Conservation (phyloP, 1,140 invertebrate genomes). For the Drosophila nebulosa region DNA sequence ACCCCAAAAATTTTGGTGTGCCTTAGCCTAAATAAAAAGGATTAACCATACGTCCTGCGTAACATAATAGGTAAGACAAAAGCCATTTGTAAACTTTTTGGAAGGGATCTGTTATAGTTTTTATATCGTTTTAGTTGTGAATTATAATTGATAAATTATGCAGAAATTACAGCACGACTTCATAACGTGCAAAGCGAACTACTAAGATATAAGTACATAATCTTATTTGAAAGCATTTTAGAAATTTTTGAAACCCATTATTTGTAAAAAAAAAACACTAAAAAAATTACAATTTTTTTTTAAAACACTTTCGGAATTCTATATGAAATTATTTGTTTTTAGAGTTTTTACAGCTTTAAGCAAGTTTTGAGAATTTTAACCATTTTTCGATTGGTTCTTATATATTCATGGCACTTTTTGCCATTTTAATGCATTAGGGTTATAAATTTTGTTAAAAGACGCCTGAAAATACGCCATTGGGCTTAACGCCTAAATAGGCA, state of each 20-base stretch:
- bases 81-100: background rate
- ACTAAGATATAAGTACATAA: no score
- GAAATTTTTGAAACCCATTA: no score
- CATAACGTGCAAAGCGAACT: no score
- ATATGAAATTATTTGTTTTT: no score
- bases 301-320: no score
- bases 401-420: conserved; percentile 10
- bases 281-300: no score
- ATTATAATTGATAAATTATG: background rate
- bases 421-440: conserved; percentile 31
- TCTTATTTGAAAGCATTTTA: no score
- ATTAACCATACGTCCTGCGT: conserved; percentile 35
- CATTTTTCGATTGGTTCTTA: conserved; percentile 1
- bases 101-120: background rate
- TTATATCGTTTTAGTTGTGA: background rate
- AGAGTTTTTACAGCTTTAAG: no score
- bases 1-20: conserved; percentile 50
- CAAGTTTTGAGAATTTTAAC: no score
- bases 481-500: conserved; percentile 6
- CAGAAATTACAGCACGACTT: background rate
- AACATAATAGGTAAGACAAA: background rate
- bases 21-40: conserved; percentile 58
- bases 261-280: no score
- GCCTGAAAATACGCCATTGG: conserved; percentile 38
- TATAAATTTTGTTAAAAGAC: conserved; percentile 7